Base-by-base conservation (phyloP, 2,888 invertebrate genomes). In the Microdon myrmicae region DNA sequence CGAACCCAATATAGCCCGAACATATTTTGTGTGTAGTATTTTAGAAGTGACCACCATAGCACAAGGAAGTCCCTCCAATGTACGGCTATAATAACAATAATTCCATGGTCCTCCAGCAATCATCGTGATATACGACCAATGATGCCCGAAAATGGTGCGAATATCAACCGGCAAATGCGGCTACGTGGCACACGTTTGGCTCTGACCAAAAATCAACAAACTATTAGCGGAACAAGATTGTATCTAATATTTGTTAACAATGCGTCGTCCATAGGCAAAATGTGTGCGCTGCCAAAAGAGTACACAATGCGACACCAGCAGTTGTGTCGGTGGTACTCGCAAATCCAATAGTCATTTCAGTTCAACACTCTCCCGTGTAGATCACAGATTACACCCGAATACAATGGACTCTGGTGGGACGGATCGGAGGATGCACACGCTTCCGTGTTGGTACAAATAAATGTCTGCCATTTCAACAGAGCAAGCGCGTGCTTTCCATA, bases 201-300 rank as follows among this genome's bases (percentile, higher is more conserved):
- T 45, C 35, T 39, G 44, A 37, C 45, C 32, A 53, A 59, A 61
- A 49, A 45, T 31, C 35, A 19, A 47, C 38, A 16, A 48, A 53
- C 64, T 64, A 64, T 64, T 64, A 64, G 64, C 41, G 22, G 35
- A 43, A 53, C 64, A 64, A 39, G 58, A 64, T 64, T 64, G 51
- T 51, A 64, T 56, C 51, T 58, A 49, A 64, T 64, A 51, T 58
- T 56, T 64, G 64, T 51, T 58, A 64, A 64, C 64, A 64, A 64
- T 64, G 64, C 64, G 64, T 64, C 53, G n/a, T n/a, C n/a, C n/a
- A n/a, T n/a, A n/a, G n/a, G n/a, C 49, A 43, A 58, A 64, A 58
- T 64, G 49, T n/a, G n/a, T 43, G 64, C 28, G 47, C 51, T 58
- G 51, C 47, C 56, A 64, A 53, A 41, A 47, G 56, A 53, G 38